phyloP scores from a whole-genome alignment of 2,797 vertebrate genomes.

The Poecilia velifera region DNA sequence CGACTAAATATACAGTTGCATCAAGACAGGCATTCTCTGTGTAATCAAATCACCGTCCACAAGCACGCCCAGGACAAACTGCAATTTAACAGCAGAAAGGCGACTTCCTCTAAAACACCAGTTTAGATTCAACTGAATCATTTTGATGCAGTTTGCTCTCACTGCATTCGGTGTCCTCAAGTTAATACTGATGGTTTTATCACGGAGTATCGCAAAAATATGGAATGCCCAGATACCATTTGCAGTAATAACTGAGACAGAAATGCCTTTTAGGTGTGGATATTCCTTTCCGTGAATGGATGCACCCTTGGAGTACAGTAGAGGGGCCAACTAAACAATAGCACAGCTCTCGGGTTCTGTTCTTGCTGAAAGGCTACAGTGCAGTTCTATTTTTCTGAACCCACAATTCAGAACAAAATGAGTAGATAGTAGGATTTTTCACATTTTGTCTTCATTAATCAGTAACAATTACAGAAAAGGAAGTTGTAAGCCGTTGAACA shows the following conservation, averaged over 20 bases:
- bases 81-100: constrained; percentile 35
- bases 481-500: neutral
- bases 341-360: neutral
- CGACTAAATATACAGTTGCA: constrained; percentile 23
- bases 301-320: neutral
- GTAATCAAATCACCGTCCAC: constrained; percentile 52
- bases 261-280: neutral
- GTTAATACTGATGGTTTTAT: constrained; percentile 41
- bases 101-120: constrained; percentile 32
- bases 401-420: neutral
- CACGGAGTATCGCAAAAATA: constrained; percentile 41
- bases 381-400: neutral
- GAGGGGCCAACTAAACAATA: neutral
- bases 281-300: neutral
- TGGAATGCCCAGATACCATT: constrained; percentile 15
- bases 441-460: neutral
- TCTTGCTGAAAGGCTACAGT: no score
- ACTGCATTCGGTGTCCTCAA: constrained; percentile 43
- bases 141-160: constrained; percentile 49
- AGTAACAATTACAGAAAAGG: neutral
- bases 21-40: constrained; percentile 43
- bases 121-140: constrained; percentile 50
- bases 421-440: neutral
- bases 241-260: constrained; percentile 15
- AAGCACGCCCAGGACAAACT: constrained; percentile 26